Conservation (phyloP, 2,797 vertebrate species). For the Gouania willdenowi region DNA sequence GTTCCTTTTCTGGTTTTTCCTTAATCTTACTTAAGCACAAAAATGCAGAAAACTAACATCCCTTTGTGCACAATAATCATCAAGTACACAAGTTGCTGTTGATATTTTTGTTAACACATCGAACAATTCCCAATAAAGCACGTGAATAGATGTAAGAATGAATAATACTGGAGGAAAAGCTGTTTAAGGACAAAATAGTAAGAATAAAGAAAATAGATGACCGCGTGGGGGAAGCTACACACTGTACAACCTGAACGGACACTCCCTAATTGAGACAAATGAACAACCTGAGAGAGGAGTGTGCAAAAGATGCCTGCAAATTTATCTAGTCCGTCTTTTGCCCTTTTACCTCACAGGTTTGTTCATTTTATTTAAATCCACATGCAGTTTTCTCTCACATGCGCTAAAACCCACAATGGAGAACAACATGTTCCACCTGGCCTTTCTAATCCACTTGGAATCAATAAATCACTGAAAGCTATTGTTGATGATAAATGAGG, state of each 20-base stretch:
- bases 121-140: no score
- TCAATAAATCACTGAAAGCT: conserved; percentile 64
- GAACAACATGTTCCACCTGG: conserved; percentile 20
- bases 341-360: conserved; percentile 30
- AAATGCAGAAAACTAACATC: no score
- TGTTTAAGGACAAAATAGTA: conserved; percentile 1
- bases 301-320: conserved; percentile 21
- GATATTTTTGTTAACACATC: not conserved
- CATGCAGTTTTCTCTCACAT: conserved; percentile 23
- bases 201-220: conserved; percentile 18
- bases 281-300: conserved; percentile 45
- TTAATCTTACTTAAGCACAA: no score
- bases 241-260: conserved; percentile 33
- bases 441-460: conserved; percentile 45
- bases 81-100: no score
- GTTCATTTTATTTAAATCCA: conserved; percentile 24
- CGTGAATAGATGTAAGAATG: no score
- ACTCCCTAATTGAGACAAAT: conserved; percentile 69
- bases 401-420: conserved; percentile 27
- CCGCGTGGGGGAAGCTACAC: conserved; percentile 27
- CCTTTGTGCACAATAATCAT: no score
- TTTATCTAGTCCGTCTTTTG: conserved; percentile 53
- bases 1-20: conserved; percentile 3
- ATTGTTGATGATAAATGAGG: conserved; percentile 52
- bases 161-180: no score